Conservation (phyloP, 2,888 invertebrate species). For the Acronicta leporina region DNA sequence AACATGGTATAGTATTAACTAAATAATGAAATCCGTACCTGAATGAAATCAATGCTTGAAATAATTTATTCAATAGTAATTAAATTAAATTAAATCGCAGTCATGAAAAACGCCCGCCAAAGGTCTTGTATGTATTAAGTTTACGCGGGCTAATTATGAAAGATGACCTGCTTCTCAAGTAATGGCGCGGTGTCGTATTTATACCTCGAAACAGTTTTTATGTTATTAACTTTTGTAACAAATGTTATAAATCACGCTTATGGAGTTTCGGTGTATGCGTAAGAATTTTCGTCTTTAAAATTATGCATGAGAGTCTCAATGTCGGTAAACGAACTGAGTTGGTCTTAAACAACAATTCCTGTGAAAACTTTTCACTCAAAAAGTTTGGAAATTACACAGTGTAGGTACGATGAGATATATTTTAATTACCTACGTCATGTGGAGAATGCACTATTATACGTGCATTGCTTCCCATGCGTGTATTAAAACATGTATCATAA, state of each 20-base stretch:
- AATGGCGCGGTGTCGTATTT: conserved; percentile 64
- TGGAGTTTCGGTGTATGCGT: conserved; percentile 33
- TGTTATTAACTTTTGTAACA: conserved; percentile 40
- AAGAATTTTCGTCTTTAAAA: conserved; percentile 31
- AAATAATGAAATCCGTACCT: conserved; percentile 7
- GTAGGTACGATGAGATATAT: conserved; percentile 41
- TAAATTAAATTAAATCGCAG: conserved; percentile 42
- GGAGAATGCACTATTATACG: conserved; percentile 27
- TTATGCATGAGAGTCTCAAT: conserved; percentile 39
- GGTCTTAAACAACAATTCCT: conserved; percentile 26
- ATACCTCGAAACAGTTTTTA: conserved; percentile 56
- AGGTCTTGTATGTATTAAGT: conserved; percentile 71
- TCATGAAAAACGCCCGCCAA: conserved; percentile 56
- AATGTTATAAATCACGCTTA: conserved; percentile 43
- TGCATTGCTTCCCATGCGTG: conserved; percentile 11
- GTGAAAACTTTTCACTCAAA: conserved; percentile 43
- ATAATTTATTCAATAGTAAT: conserved; percentile 27
- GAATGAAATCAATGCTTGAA: conserved; percentile 7
- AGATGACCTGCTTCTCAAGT: conserved; percentile 71
- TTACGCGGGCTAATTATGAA: conserved; percentile 81
- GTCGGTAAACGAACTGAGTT: conserved; percentile 21
- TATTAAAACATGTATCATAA: background rate
- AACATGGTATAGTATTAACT: background rate
- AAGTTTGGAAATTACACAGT: conserved; percentile 44
- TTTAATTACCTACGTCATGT: conserved; percentile 34